Evolutionary conservation across 2,888 invertebrate species (phyloP).

Genomic region (Crepidodera aurea): DNA sequence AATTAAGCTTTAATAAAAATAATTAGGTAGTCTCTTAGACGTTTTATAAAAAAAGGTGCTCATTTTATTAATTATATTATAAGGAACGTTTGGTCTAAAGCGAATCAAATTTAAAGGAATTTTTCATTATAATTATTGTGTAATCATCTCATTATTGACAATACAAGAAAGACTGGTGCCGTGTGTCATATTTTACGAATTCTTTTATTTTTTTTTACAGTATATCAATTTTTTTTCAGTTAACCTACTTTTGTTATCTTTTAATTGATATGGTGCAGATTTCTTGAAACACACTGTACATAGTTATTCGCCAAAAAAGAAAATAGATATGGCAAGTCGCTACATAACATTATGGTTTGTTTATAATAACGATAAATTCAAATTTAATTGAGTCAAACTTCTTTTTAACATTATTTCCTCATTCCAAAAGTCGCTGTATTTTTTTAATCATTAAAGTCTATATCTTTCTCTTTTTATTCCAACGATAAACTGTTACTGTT

Average conservation of each 20-base stretch:
- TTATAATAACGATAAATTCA: too few species aligned
- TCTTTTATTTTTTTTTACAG: conserved; percentile 11
- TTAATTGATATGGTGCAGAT: too few species aligned
- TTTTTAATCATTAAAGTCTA: too few species aligned
- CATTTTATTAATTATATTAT: conserved; percentile 49
- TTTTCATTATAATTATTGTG: conserved; percentile 29
- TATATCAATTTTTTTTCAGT: not conserved
- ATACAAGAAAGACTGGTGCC: conserved; percentile 55
- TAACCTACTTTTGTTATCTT: too few species aligned
- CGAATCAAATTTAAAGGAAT: conserved; percentile 38
- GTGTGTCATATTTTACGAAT: conserved; percentile 15
- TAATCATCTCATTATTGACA: conserved; percentile 49
- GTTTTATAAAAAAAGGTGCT: conserved; percentile 53
- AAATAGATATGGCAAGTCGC: too few species aligned
- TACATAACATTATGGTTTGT: too few species aligned
- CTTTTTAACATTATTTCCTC: too few species aligned
- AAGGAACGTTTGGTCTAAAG: conserved; percentile 33
- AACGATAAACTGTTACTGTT: too few species aligned
- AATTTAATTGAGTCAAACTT: too few species aligned
- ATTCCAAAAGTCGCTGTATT: too few species aligned
- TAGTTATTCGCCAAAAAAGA: not conserved
- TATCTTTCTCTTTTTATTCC: too few species aligned
- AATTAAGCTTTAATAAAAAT: conserved; percentile 48
- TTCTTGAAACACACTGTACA: not conserved
- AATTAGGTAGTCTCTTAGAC: conserved; percentile 37